Evolutionary conservation across 2,888 invertebrate species (phyloP), one percentile per base, ranked within the genome.

Genomic region (Trachelus stipa): DNA sequence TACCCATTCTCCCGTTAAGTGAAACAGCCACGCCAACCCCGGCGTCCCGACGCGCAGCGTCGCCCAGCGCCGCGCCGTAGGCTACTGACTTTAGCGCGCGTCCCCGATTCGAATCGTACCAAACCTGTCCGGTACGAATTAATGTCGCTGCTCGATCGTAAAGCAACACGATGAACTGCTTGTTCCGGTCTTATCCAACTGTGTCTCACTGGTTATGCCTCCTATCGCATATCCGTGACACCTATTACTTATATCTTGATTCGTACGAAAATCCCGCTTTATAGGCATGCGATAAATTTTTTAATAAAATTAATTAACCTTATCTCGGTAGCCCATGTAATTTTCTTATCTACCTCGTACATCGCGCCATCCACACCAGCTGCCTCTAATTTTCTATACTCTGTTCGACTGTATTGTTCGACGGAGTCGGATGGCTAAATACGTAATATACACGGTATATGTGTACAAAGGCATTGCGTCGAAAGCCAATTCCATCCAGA

Each of bases 131-230:
- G 3, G 31, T 33, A 31, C 83, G 80, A 82, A 86, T 87, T 87
- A 87, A 86, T 83, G 83, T 82, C 79, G 76, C 79, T 68, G 68
- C 75, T 35, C 79, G 81, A 83, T 83, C 85, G 82, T 85, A 84
- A 85, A 85, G 81, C 81, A 82, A 82, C 31, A 75, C 73, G 34
- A 77, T 56, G 56, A 56, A 56, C 56, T 56, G 56, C 56, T 56
- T 56, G 56, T 56, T 9, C 23, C 9, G 56, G 15, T 56, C 56
- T 23, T 56, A 56, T 56, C 56, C 23, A 56, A 23, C 56, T 56
- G 23, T 56, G 23, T 56, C 56, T 56, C 23, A 2, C 56, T 2
- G 56, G 23, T 56, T 23, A 56, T 56, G 23, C 9, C 23, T 9
- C 6, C 9, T 9, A 56, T 56, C 23, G 56, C 23, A 23, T 56